Evolutionary conservation across 2,113 vertebrate genomes (phyloP), one percentile per base, ranked within the genome.

Genomic region (Halcyon malimbica): DNA sequence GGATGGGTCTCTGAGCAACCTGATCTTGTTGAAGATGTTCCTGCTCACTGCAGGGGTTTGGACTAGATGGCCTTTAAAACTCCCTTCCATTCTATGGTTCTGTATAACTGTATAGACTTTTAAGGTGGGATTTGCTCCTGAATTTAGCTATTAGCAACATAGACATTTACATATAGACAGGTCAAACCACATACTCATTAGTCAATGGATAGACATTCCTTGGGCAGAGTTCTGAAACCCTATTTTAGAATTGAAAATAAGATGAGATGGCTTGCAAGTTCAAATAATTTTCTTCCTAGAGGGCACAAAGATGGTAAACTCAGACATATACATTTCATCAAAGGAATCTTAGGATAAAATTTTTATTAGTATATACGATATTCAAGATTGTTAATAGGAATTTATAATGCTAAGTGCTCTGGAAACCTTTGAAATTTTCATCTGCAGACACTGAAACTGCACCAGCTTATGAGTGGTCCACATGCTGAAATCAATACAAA

Each of bases 311-410:
- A 80, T 69, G 3, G 0, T 18, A 57, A 74, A 13, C 86, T 94
- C 75, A 92, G 26, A 65, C 17, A 35, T 21, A 82, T 62, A 31
- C 12, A 54, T 80, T 73, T 93, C 75, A 95, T 92, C 75, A 96
- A 94, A 95, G 54, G 37, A 90, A 59, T 65, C 54, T 65, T 65
- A 77, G 19, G 42, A 87, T 84, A 75, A 91, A 91, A 82, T 44
- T 91, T 94, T 91, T 6, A 95, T 83, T 78, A 82, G 19, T 33
- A 9, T 51, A 64, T 87, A 7, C n/a, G 39, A 6, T 46, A 73
- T 78, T 87, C 35, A 76, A 57, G 74, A 64, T 64, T 70, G 29
- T 68, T 89, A 97, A 65, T 37, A 87, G 29, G 77, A 87, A 96
- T 84, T 91, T 64, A 35, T 95, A 75, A 84, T 50, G 9, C 13